Evolutionary conservation across 2,113 vertebrate genomes (phyloP).

Genomic region (Willisornis vidua): DNA sequence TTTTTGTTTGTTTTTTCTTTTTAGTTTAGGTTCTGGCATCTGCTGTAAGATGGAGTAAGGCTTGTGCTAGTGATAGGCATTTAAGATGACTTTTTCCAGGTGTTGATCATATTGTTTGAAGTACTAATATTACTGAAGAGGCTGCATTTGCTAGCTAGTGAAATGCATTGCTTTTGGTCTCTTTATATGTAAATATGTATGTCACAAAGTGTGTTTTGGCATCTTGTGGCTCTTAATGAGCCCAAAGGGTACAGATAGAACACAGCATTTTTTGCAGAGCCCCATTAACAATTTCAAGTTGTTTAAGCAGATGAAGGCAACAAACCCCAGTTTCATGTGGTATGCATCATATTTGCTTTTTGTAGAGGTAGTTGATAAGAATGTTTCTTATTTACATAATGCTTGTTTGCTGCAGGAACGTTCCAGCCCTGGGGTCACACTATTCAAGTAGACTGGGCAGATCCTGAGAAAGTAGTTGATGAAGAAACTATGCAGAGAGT

Average conservation of each 20-base stretch:
- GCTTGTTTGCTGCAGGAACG: conserved; percentile 75
- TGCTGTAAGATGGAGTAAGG: not conserved
- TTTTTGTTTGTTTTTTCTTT: not conserved
- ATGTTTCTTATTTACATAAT: not conserved
- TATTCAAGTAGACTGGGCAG: conserved; percentile 95
- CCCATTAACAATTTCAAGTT: not conserved
- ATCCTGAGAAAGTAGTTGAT: conserved; percentile 91
- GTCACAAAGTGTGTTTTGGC: not conserved
- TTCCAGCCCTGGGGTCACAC: conserved; percentile 91
- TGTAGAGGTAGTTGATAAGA: not conserved
- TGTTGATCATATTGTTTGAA: not conserved
- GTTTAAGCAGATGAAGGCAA: not conserved
- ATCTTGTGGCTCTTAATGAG: not conserved
- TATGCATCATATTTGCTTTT: not conserved
- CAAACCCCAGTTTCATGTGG: not conserved
- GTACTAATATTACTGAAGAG: not conserved
- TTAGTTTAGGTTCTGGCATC: not conserved
- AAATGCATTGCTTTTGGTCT: not conserved
- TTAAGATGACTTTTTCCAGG: not conserved
- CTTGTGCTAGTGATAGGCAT: not conserved
- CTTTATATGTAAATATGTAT: not conserved
- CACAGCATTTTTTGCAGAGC: not conserved
- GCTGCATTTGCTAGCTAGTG: not conserved
- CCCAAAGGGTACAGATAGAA: not conserved
- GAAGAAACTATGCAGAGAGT: conserved; percentile 93